These are phyloP conservation scores for Belgica antarctica DNA, from an alignment of 2,888 invertebrate species.

Conservation along the genomic window DNA sequence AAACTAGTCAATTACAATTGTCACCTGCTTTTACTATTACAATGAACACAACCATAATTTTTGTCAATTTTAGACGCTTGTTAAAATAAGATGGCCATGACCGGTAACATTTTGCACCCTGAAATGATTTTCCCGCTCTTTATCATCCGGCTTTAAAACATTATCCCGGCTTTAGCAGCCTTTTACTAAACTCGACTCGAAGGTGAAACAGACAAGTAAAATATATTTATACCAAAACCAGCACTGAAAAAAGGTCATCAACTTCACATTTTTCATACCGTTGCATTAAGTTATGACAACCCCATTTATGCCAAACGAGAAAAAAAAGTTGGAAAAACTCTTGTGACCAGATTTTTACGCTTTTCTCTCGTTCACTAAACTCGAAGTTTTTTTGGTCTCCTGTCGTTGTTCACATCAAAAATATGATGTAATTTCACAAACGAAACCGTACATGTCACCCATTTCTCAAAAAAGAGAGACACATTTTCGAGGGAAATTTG, in stretches of 20 bases:
- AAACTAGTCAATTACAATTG: too few relatives aligned
- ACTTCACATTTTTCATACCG: slow-evolving; percentile 28
- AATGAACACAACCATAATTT: too few relatives aligned
- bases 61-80: too few relatives aligned
- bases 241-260: slow-evolving; percentile 20
- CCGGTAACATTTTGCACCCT: slow-evolving; percentile 1
- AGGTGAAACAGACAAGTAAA: not conserved
- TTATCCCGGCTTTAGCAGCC: slow-evolving; percentile 3
- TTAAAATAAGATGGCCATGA: too few relatives aligned
- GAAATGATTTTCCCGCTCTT: not conserved
- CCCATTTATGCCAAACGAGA: slow-evolving; percentile 10
- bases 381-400: not conserved
- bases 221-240: not conserved
- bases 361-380: not conserved
- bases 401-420: not conserved
- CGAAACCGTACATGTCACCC: not conserved
- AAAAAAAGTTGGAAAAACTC: not conserved
- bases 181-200: not conserved
- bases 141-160: slow-evolving; percentile 4
- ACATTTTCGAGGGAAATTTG: too few relatives aligned
- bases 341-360: slow-evolving; percentile 31
- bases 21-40: too few relatives aligned
- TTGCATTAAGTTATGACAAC: slow-evolving; percentile 20
- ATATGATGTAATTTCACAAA: slow-evolving; percentile 1
- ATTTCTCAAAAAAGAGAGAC: not conserved